A percentile compares a stretch with the other conserved stretches of the same genome.
Conservation (phyloP, 2,888 invertebrate genomes). For the Trachelus stipa region DNA sequence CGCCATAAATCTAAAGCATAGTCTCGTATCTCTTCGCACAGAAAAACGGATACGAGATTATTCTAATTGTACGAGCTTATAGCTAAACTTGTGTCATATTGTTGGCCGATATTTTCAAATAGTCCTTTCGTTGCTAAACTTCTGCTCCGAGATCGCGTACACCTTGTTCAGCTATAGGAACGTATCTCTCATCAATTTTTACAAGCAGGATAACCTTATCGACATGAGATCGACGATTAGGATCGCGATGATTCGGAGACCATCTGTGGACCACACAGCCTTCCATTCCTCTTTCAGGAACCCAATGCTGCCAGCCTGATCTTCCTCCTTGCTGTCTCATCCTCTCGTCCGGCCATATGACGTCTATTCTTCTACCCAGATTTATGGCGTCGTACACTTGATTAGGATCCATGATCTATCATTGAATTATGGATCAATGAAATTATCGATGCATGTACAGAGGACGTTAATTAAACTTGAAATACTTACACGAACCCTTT, state of each 20-base stretch:
- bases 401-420: constrained; percentile 73
- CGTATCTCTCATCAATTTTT: constrained; percentile 93
- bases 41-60: background rate
- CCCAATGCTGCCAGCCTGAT: constrained; percentile 91
- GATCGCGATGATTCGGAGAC: constrained; percentile 92
- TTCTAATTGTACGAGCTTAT: background rate
- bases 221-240: constrained; percentile 87
- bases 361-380: constrained; percentile 88
- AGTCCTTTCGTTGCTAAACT: constrained; percentile 57
- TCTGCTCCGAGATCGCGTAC: constrained; percentile 83
- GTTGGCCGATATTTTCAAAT: background rate
- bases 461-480: background rate
- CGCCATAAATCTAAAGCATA: background rate
- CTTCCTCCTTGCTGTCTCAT: constrained; percentile 90
- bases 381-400: constrained; percentile 93
- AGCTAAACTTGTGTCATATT: background rate
- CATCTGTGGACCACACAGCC: constrained; percentile 95
- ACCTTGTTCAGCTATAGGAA: constrained; percentile 92
- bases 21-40: background rate
- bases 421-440: background rate
- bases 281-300: constrained; percentile 91
- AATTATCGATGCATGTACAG: background rate
- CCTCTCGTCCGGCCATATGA: constrained; percentile 94
- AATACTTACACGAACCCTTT: constrained; percentile 70
- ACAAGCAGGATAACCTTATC: constrained; percentile 91